Conservation (phyloP, 2,797 vertebrate genomes). For the Hyperoplus immaculatus region DNA sequence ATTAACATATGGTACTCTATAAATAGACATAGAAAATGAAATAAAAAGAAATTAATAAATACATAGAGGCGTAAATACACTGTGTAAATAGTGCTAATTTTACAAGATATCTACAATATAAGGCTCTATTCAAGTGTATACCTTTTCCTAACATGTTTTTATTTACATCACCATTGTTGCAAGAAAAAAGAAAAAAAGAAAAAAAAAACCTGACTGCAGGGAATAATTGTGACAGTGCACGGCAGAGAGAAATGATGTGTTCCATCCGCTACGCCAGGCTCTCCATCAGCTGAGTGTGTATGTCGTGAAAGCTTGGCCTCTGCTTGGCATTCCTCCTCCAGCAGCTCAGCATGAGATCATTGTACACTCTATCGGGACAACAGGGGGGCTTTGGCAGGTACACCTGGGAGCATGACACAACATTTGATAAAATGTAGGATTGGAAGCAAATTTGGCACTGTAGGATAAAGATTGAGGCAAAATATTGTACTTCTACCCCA, state of each 20-base stretch:
- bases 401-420: conserved; percentile 78
- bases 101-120: conserved; percentile 56
- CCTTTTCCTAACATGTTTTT: conserved; percentile 21
- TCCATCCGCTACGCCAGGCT: conserved; percentile 67
- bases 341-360: conserved; percentile 93
- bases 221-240: conserved; percentile 11
- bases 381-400: conserved; percentile 91
- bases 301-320: conserved; percentile 93
- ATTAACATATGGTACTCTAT: conserved; percentile 40
- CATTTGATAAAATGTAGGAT: not conserved
- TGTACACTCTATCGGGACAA: conserved; percentile 92
- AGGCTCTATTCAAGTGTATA: conserved; percentile 50
- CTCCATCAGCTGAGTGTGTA: conserved; percentile 88
- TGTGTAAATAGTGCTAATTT: conserved; percentile 33
- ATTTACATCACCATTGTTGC: conserved; percentile 50
- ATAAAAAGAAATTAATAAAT: conserved; percentile 66
- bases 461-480: not conserved
- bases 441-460: not conserved
- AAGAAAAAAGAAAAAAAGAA: not conserved
- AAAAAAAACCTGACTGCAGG: conserved; percentile 30
- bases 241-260: not conserved
- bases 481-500: not conserved
- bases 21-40: conserved; percentile 56
- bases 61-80: conserved; percentile 58
- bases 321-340: conserved; percentile 96